Percentiles rank a stretch among this genome's conserved stretches.
These are phyloP conservation scores for Ochropleura leucogaster DNA, from an alignment of 2,888 invertebrate species.

Conservation along the genomic window DNA sequence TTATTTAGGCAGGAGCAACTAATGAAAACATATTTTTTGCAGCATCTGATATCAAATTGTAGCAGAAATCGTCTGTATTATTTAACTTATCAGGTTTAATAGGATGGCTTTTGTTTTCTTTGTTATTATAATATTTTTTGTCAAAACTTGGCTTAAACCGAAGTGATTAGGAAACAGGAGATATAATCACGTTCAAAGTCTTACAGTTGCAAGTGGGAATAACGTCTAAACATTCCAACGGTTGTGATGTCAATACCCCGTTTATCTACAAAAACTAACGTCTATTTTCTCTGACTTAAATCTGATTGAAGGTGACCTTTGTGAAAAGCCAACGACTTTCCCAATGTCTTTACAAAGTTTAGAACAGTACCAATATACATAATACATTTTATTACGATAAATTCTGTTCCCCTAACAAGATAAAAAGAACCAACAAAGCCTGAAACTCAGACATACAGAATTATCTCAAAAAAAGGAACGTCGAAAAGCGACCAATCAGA, in stretches of 20 bases:
- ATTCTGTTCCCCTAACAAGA: conserved; percentile 48
- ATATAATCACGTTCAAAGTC: background rate
- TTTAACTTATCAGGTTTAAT: background rate
- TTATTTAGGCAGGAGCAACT: too few species aligned
- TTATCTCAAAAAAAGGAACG: conserved; percentile 50
- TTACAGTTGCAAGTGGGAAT: background rate
- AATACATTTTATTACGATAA: conserved; percentile 39
- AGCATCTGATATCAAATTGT: background rate
- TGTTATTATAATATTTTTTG: background rate
- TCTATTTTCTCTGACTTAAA: conserved; percentile 1
- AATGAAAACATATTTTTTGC: background rate
- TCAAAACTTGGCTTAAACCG: too few species aligned
- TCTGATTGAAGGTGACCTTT: conserved; percentile 20
- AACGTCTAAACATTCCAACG: background rate
- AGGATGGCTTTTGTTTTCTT: background rate
- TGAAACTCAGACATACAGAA: conserved; percentile 47
- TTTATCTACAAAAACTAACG: background rate
- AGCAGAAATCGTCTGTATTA: background rate
- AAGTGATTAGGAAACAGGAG: background rate
- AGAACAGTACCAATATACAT: conserved; percentile 27
- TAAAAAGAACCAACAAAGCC: conserved; percentile 47
- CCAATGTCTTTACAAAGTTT: conserved; percentile 21
- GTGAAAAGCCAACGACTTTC: conserved; percentile 15
- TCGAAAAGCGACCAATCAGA: conserved; percentile 70
- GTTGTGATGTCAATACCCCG: background rate